Evolutionary conservation across 1,140 invertebrate genomes (phyloP), one percentile per base, ranked within the genome.

Genomic region (Episyrphus balteatus): DNA sequence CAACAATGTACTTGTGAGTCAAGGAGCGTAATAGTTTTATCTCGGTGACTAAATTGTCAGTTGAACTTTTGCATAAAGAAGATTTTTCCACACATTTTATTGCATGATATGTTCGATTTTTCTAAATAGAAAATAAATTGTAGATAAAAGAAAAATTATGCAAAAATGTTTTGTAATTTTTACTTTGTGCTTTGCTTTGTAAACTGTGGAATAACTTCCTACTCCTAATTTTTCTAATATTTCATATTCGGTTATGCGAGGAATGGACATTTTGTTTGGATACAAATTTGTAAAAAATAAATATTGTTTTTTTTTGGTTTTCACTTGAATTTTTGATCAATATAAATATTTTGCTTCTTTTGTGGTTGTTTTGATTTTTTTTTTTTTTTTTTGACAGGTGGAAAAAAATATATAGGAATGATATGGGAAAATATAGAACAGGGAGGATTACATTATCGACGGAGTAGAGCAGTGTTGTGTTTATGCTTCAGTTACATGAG

Each of bases 121-220:
- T 63, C 60, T 66, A 41, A 2, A 55, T 47, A 19, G 38, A 47
- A 47, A 18, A 15, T 19, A 12, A 51, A 44, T 15, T 46, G 10
- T 9, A n/a, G 37, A 51, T 17, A 19, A 21, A 51, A 34, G 36
- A 45, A n/a, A 40, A 42, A 36, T 34, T 10, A 30, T 45, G 32
- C 41, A 39, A 21, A 21, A 37, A 3, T 37, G 2, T 5, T 15
- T 37, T 21, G 17, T 18, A 18, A 47, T 40, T 52, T 55, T 51
- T 73, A 88, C 87, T 75, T 87, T 87, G 61, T 78, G 81, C 48
- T 79, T 80, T 8, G 86, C 89, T 73, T 89, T 89, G 59, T 87
- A 92, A 1, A 93, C 90, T 1, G 79, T 83, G 0, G 88, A 83
- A 70, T 89, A 92, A 51, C 84, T 88, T n/a, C 90, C 90, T n/a